Conservation (phyloP, 1,140 invertebrate genomes). For the honey bee (Apis mellifera) region Amel_HAv3.1 CM009945.2:5128501-5129000, state of each 20-base stretch:
- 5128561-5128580: conserved; percentile 6
- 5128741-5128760: conserved; percentile 22
- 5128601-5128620: conserved; percentile 28
- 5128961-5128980: conserved; percentile 7
- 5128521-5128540: too few species aligned
- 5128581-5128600: not conserved
- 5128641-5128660: conserved; percentile 8
- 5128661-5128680: conserved; percentile 41
- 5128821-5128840: too few species aligned
- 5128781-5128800: not conserved
- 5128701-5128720: conserved; percentile 42
- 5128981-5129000: conserved; percentile 29
- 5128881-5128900: not conserved
- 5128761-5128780: not conserved
- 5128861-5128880: not conserved
- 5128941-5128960: conserved; percentile 25
- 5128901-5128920: not conserved
- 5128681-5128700: conserved; percentile 43
- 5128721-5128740: conserved; percentile 3
- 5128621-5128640: conserved; percentile 21
- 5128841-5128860: not conserved
- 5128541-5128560: not conserved
- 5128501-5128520: not conserved
- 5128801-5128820: too few species aligned
- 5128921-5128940: not conserved